phyloP scores from a whole-genome alignment of 37 sponge, comb jelly and placozoan genomes.

The Lycopodina hypogea region DNA sequence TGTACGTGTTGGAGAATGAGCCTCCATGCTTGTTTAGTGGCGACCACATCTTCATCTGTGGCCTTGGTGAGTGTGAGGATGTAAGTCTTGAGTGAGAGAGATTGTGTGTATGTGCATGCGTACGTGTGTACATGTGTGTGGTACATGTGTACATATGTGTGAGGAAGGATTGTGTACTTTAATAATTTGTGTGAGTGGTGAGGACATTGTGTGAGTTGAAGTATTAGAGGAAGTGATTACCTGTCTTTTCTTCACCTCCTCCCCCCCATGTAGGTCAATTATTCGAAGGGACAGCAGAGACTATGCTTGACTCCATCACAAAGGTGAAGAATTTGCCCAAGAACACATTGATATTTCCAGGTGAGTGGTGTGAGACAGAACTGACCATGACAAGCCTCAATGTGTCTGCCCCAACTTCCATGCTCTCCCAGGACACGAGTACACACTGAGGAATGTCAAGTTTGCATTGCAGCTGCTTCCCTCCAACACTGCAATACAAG shows the following conservation, averaged over 20 bases:
- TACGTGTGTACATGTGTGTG: too few species aligned
- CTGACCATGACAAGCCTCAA: neutral
- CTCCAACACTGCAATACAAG: slow-evolving; percentile 32
- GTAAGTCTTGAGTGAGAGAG: too few species aligned
- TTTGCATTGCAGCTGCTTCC: slow-evolving; percentile 44
- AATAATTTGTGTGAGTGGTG: too few species aligned
- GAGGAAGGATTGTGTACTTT: too few species aligned
- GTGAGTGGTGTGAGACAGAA: slow-evolving; percentile 13
- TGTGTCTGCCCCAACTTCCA: neutral
- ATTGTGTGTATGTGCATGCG: too few species aligned
- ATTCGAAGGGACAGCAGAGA: slow-evolving; percentile 54
- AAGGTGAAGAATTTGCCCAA: slow-evolving; percentile 10
- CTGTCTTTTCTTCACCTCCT: too few species aligned
- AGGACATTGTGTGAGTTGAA: too few species aligned
- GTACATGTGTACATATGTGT: too few species aligned
- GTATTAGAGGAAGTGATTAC: too few species aligned
- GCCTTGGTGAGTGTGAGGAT: slow-evolving; percentile 43
- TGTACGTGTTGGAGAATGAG: slow-evolving; percentile 39
- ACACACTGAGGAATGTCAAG: slow-evolving; percentile 45
- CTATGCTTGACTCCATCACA: slow-evolving; percentile 56
- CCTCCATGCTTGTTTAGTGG: slow-evolving; percentile 75
- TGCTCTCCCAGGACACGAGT: slow-evolving; percentile 61
- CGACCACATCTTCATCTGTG: slow-evolving; percentile 73
- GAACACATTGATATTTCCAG: slow-evolving; percentile 61
- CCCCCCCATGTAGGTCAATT: slow-evolving; percentile 41